Conservation (phyloP, 2,888 invertebrate genomes). For the Drosophila macrothrix region DNA sequence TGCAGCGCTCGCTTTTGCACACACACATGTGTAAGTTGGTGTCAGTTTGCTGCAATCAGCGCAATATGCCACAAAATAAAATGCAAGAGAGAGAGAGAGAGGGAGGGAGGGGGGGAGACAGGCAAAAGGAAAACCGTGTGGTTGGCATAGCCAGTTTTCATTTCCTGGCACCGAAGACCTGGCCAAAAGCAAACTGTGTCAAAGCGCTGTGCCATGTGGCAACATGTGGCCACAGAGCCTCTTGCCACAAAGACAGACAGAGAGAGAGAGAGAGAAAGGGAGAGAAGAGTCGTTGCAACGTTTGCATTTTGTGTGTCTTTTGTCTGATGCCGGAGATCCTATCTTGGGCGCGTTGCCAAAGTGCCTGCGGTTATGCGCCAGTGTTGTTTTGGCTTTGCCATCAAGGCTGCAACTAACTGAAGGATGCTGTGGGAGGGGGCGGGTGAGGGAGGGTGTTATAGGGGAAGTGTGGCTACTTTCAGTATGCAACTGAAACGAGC, state of each 20-base stretch:
- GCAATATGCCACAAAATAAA: constrained; percentile 38
- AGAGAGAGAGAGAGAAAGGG: neutral
- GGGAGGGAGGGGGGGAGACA: neutral
- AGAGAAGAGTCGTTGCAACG: constrained; percentile 7
- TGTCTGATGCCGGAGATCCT: constrained; percentile 42
- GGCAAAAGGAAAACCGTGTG: neutral
- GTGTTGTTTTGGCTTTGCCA: constrained; percentile 40
- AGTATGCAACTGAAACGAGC: constrained; percentile 53
- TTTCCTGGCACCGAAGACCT: constrained; percentile 43
- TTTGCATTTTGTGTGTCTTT: constrained; percentile 29
- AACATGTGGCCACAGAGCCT: constrained; percentile 48
- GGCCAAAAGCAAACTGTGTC: constrained; percentile 50
- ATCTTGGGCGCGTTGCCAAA: constrained; percentile 66
- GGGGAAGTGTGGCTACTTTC: constrained; percentile 17
- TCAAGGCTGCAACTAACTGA: constrained; percentile 43
- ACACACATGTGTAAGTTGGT: constrained; percentile 3
- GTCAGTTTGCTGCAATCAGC: constrained; percentile 34
- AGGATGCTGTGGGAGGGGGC: neutral
- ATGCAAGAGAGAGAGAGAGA: neutral
- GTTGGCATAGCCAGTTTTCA: constrained; percentile 36
- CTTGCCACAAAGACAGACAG: constrained; percentile 8
- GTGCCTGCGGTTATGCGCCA: constrained; percentile 77
- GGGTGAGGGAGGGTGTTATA: neutral
- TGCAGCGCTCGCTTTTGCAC: neutral
- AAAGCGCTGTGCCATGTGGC: constrained; percentile 48